Conservation (phyloP, 35 echinoderm and acorn worm species). For the Apostichopus californicus region DNA sequence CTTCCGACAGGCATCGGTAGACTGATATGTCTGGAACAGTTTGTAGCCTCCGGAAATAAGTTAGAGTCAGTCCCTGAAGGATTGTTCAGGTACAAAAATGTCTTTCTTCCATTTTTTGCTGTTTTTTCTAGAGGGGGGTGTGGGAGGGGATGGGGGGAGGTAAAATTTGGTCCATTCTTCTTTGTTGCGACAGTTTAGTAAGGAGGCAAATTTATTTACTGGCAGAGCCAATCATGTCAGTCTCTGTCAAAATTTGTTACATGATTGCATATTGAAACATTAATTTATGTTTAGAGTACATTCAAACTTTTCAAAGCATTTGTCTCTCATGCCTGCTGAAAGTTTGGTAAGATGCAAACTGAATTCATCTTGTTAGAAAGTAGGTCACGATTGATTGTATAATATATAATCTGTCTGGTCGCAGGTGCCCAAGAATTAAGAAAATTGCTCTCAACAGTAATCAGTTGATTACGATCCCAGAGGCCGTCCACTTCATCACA, state of each 20-base stretch:
- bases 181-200: too few species aligned
- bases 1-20: slow-evolving; percentile 83
- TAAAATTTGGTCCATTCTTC: not conserved
- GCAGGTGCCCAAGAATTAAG: slow-evolving; percentile 92
- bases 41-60: slow-evolving; percentile 84
- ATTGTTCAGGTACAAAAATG: slow-evolving; percentile 69
- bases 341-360: too few species aligned
- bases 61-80: slow-evolving; percentile 95
- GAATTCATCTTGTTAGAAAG: too few species aligned
- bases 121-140: not conserved
- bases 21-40: slow-evolving; percentile 81
- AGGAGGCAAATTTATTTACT: too few species aligned
- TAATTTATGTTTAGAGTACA: too few species aligned
- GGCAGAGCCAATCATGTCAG: too few species aligned
- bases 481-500: slow-evolving; percentile 94
- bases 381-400: too few species aligned
- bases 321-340: too few species aligned
- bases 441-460: slow-evolving; percentile 91
- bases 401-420: not conserved
- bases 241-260: too few species aligned
- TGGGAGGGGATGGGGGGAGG: not conserved
- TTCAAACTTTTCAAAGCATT: too few species aligned
- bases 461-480: slow-evolving; percentile 85
- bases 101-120: not conserved
- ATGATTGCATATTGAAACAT: too few species aligned